Conservation (phyloP, 2,888 invertebrate genomes). For the Drosophila buzzatii region DNA sequence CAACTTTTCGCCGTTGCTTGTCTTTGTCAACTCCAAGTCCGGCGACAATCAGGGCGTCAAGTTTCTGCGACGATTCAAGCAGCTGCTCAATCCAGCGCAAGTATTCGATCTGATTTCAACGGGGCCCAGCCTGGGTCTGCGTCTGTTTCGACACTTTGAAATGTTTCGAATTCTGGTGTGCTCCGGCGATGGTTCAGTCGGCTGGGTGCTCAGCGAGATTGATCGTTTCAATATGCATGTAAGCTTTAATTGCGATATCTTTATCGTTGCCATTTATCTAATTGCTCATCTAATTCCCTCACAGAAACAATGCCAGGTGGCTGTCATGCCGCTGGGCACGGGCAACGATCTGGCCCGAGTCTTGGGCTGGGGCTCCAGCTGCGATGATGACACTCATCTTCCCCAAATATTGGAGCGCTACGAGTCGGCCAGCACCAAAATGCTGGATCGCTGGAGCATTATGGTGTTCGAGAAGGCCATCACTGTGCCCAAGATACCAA, state of each 20-base stretch:
- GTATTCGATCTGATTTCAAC: constrained; percentile 98
- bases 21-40: constrained; percentile 99
- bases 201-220: constrained; percentile 98
- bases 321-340: constrained; percentile 97
- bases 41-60: constrained; percentile 99
- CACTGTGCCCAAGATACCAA: constrained; percentile 87
- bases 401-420: constrained; percentile 96
- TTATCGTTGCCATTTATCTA: no score
- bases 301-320: constrained; percentile 96
- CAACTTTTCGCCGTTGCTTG: constrained; percentile 91
- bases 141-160: constrained; percentile 97
- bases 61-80: constrained; percentile 97
- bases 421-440: constrained; percentile 98
- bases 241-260: constrained; percentile 84
- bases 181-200: constrained; percentile 98
- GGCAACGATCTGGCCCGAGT: constrained; percentile 98
- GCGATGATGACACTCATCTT: constrained; percentile 97
- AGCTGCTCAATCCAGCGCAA: constrained; percentile 98
- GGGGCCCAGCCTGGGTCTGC: constrained; percentile 93
- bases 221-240: constrained; percentile 98
- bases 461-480: constrained; percentile 95
- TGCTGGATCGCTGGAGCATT: constrained; percentile 98
- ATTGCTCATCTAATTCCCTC: not conserved
- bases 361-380: constrained; percentile 97
- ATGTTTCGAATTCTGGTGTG: constrained; percentile 98